A percentile compares a stretch with the other conserved stretches of the same genome.
These are phyloP conservation scores for Protomyctophum bolini DNA, from an alignment of 2,113 vertebrate genomes.

Conservation along the genomic window DNA sequence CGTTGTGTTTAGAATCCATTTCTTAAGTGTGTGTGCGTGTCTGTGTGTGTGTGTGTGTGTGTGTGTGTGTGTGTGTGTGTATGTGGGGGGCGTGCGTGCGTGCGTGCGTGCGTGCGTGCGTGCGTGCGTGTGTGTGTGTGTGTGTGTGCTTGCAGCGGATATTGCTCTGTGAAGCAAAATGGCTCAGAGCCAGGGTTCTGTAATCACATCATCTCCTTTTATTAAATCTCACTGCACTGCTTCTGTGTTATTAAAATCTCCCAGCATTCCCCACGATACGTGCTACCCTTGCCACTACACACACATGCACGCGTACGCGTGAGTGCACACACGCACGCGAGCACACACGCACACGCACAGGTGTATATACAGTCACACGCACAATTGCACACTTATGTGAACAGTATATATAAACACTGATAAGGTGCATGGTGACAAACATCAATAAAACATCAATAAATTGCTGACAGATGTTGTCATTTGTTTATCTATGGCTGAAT, in stretches of 20 bases:
- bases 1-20: conserved; percentile 71
- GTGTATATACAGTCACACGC: conserved; percentile 48
- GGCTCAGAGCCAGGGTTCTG: conserved; percentile 88
- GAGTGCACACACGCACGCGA: conserved; percentile 49
- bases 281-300: conserved; percentile 73
- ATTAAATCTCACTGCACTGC: conserved; percentile 93
- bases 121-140: conserved; percentile 22
- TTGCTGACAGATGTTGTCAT: conserved; percentile 69
- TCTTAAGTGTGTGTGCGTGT: conserved; percentile 43
- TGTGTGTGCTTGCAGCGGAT: conserved; percentile 77
- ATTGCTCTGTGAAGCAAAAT: conserved; percentile 86
- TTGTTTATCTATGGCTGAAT: conserved; percentile 19
- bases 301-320: conserved; percentile 50
- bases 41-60: conserved; percentile 20
- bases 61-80: conserved; percentile 37
- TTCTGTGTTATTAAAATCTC: conserved; percentile 96
- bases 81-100: too few species aligned
- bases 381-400: conserved; percentile 65
- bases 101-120: conserved; percentile 21
- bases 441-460: conserved; percentile 73
- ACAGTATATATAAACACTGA: conserved; percentile 68
- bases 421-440: conserved; percentile 64
- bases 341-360: conserved; percentile 28
- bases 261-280: conserved; percentile 87
- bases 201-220: conserved; percentile 96